These are phyloP conservation scores for Lutjanus argentimaculatus DNA, from an alignment of 2,797 vertebrate species.

Conservation along the genomic window DNA sequence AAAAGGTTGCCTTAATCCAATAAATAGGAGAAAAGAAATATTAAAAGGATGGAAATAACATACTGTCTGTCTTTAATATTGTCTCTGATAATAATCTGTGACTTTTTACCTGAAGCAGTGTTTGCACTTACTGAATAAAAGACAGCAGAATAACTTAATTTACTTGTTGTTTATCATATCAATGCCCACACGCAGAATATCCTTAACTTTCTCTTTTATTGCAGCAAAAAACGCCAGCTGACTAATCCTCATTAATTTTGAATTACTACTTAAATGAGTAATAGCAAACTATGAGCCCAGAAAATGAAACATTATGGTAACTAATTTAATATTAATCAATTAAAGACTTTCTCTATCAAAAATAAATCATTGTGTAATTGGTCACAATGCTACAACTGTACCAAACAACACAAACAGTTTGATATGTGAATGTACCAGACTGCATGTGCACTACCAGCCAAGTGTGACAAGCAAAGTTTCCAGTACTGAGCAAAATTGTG, in stretches of 20 bases:
- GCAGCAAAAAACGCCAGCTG: not conserved
- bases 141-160: constrained; percentile 16
- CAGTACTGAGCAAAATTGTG: constrained; percentile 44
- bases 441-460: constrained; percentile 16
- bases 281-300: constrained; percentile 5
- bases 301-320: constrained; percentile 22
- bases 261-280: constrained; percentile 15
- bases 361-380: constrained; percentile 20
- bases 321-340: constrained; percentile 26
- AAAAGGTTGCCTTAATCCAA: no score
- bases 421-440: constrained; percentile 18
- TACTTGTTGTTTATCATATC: constrained; percentile 20
- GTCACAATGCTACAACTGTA: constrained; percentile 21
- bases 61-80: constrained; percentile 6
- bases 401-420: constrained; percentile 27
- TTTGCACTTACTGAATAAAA: not conserved
- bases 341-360: constrained; percentile 18
- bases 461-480: constrained; percentile 40
- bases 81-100: not conserved
- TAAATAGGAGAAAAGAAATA: no score
- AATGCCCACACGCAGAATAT: not conserved
- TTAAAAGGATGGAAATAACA: no score
- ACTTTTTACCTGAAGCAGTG: not conserved
- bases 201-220: constrained; percentile 17
- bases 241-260: constrained; percentile 25